These are phyloP conservation scores for Melanargia galathea DNA, from an alignment of 2,888 invertebrate species.

Conservation along the genomic window DNA sequence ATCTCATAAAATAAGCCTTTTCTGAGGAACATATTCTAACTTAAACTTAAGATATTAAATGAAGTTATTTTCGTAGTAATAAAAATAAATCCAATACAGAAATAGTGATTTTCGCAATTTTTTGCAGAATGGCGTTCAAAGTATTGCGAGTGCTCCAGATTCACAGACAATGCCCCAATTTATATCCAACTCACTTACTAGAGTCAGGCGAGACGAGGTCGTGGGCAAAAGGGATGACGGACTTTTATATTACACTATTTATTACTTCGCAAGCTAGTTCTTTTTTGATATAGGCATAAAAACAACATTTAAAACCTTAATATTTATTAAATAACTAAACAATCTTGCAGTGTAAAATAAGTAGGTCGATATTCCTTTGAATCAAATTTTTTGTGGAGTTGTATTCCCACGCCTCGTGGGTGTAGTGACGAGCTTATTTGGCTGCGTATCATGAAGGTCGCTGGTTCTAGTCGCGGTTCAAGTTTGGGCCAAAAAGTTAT, in stretches of 20 bases:
- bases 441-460: too few species aligned
- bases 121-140: slow-evolving; percentile 70
- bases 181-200: slow-evolving; percentile 81
- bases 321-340: too few species aligned
- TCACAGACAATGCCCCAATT: slow-evolving; percentile 82
- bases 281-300: background rate
- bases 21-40: too few species aligned
- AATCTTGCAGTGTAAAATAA: too few species aligned
- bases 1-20: too few species aligned
- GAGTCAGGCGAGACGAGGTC: slow-evolving; percentile 65
- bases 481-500: too few species aligned
- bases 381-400: too few species aligned
- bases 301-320: too few species aligned
- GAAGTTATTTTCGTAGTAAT: background rate
- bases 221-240: slow-evolving; percentile 52
- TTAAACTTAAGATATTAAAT: background rate
- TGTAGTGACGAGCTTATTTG: too few species aligned
- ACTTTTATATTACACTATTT: slow-evolving; percentile 41
- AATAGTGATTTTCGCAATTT: slow-evolving; percentile 48
- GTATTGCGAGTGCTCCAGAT: slow-evolving; percentile 76
- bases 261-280: slow-evolving; percentile 26
- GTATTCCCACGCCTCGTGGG: too few species aligned
- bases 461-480: too few species aligned
- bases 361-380: too few species aligned
- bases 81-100: background rate